Conservation (phyloP, 2,888 invertebrate species). For the Ceraclea dissimilis region DNA sequence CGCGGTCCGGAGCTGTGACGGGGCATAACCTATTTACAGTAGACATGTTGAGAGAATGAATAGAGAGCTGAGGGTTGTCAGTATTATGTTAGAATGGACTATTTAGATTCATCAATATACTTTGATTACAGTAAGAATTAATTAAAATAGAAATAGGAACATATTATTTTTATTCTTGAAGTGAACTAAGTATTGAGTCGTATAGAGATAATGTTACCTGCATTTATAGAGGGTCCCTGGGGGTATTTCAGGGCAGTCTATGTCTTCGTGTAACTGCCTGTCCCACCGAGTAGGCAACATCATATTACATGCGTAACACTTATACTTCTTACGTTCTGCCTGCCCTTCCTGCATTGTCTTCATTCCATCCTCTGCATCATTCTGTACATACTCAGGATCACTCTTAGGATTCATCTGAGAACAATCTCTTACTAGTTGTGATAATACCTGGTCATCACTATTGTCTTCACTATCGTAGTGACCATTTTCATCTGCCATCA, state of each 20-base stretch:
- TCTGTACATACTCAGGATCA: background rate
- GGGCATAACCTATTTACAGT: background rate
- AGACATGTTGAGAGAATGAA: too few species aligned
- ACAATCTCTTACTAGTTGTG: background rate
- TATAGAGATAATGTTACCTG: constrained; percentile 2
- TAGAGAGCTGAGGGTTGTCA: too few species aligned
- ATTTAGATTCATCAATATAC: too few species aligned
- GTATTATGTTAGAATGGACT: too few species aligned
- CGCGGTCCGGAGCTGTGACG: background rate
- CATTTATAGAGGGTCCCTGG: constrained; percentile 10
- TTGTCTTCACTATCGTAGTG: background rate
- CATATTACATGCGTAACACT: constrained; percentile 10
- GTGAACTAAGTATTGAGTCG: background rate
- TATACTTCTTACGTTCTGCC: background rate
- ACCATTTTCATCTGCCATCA: background rate
- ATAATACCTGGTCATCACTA: background rate
- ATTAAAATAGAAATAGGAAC: too few species aligned
- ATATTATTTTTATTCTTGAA: too few species aligned
- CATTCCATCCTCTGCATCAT: background rate
- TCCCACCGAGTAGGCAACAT: constrained; percentile 1
- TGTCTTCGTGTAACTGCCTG: constrained; percentile 7
- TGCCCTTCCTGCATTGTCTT: background rate
- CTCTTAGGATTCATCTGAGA: background rate
- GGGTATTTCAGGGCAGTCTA: constrained; percentile 8
- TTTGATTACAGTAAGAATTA: too few species aligned